Base-by-base conservation (phyloP, 2,888 invertebrate genomes). In the Metalampra italica region DNA sequence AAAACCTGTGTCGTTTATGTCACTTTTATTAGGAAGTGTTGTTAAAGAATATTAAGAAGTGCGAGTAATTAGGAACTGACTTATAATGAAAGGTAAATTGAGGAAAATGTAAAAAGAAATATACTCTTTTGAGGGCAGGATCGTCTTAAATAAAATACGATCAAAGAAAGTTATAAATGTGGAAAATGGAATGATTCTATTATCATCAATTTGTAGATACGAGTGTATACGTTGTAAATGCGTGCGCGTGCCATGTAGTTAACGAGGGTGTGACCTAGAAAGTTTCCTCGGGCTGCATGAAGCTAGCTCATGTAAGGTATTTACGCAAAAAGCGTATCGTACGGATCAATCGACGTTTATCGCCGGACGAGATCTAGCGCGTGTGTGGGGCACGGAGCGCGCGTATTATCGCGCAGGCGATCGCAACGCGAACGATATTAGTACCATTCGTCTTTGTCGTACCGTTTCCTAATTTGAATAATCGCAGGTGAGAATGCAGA, bases 401-500 rank as follows among this genome's bases (percentile, higher is more conserved):
- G 74, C 66, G 69, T 68, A 65, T 64, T 85, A 88, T 88, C 87
- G 78, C 62, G 55, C 66, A 60, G 64, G 77, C 78, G 75, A 87
- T 88, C 88, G 78, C 78, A 63, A 66, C 71, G 68, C 73, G 73
- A 71, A 71, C 85, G 86, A 84, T 88, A 88, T 88, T 86, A 87
- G 78, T 77, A 76, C 86, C 87, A 89, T 89, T 87, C 88, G 87
- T 89, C 89, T 88, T 82, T 88, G 89, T 89, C 89, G 85, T 84
- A 76, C 79, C 79, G 75, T 79, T 87, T 78, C 79, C 85, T 89
- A 82, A 89, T 89, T 89, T 88, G 82, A 88, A 89, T 89, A 89
- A 89, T 89, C 87, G 83, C 74, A 81, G 83, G 86, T 86, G 83
- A 83, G 85, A 87, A 87, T 84, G 75, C 77, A 76, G 74, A 78